A percentile compares a stretch with the other conserved stretches of the same genome.
These are phyloP conservation scores for Eudyptes chrysolophus DNA, from an alignment of 2,113 vertebrate genomes.

Conservation along the genomic window DNA sequence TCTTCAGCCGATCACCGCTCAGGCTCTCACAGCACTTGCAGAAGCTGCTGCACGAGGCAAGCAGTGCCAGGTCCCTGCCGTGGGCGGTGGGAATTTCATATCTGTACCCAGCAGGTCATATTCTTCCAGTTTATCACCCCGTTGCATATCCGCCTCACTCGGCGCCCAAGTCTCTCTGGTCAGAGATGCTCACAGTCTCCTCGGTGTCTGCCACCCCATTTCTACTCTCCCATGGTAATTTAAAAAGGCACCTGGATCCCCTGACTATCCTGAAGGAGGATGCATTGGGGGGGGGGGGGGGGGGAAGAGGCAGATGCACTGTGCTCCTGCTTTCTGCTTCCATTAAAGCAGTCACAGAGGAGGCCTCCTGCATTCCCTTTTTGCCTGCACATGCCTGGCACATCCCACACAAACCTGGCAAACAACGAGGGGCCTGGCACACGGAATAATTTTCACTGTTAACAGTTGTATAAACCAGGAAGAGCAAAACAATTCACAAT, in stretches of 20 bases:
- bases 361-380: background rate
- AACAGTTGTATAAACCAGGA: background rate
- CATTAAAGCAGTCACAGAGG: background rate
- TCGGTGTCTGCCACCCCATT: background rate
- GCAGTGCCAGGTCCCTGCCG: rapidly evolving
- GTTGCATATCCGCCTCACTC: rapidly evolving
- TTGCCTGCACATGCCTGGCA: background rate
- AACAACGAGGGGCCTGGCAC: background rate
- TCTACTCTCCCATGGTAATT: background rate
- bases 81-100: background rate
- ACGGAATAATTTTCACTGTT: background rate
- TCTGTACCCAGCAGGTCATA: rapidly evolving
- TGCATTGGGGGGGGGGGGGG: too few species aligned
- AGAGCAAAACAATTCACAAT: background rate
- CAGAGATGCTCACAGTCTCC: background rate
- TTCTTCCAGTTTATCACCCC: background rate
- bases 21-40: background rate
- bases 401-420: background rate
- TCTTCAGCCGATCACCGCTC: rapidly evolving
- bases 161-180: rapidly evolving
- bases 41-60: background rate
- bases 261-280: background rate
- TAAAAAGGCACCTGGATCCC: background rate
- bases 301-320: rapidly evolving
- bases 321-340: background rate